Conservation (phyloP, 2,888 invertebrate genomes). For the Leuctra nigra region DNA sequence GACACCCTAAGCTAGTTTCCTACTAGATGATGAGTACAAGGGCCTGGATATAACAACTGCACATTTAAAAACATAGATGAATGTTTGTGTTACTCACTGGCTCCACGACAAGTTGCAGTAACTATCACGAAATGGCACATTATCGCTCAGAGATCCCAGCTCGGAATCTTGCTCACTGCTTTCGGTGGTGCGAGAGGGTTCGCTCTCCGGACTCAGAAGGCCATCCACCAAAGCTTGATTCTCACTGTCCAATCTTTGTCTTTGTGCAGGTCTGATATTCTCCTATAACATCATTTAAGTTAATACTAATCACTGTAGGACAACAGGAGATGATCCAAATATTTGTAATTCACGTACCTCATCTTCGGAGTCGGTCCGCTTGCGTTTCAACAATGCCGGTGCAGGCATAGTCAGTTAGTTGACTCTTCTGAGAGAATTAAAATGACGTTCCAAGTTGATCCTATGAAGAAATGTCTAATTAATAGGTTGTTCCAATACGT, state of each 20-base stretch:
- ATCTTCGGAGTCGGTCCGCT: conserved; percentile 22
- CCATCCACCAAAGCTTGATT: conserved; percentile 2
- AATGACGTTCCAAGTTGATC: too few relatives aligned
- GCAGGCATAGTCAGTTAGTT: too few relatives aligned
- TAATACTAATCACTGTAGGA: background rate
- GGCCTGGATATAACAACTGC: too few relatives aligned
- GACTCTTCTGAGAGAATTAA: too few relatives aligned
- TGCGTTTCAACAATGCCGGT: conserved; percentile 26
- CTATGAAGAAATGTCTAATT: too few relatives aligned
- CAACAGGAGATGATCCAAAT: background rate
- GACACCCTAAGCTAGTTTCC: too few relatives aligned
- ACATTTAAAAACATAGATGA: too few relatives aligned
- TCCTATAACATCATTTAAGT: background rate
- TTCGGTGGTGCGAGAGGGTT: background rate
- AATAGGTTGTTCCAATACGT: too few relatives aligned
- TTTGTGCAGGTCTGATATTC: background rate
- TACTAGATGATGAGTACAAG: too few relatives aligned
- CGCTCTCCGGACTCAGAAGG: conserved; percentile 6
- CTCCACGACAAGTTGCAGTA: too few relatives aligned
- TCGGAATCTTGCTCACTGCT: background rate
- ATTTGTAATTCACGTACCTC: conserved; percentile 21
- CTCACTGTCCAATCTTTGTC: background rate
- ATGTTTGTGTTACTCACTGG: too few relatives aligned
- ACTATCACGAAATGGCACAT: too few relatives aligned
- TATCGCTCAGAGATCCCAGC: background rate